Evolutionary conservation across 2,888 invertebrate species (phyloP).

Genomic region (Dicyrtoma fusca): DNA sequence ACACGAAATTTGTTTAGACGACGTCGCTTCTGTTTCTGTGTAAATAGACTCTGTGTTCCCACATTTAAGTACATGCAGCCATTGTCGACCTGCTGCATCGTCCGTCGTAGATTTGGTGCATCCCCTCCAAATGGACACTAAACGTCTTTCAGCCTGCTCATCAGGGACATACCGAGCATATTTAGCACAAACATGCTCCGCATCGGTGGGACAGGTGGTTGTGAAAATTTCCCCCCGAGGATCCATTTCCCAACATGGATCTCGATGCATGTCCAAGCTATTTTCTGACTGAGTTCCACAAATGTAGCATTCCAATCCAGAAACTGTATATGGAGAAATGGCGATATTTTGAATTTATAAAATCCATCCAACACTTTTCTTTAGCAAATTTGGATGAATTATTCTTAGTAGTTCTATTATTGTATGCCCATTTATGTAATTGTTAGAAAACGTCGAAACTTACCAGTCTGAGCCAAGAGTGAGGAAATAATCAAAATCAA

Average conservation of each 20-base stretch:
- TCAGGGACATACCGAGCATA: no score
- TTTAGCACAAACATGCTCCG: constrained; percentile 2
- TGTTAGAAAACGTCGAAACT: no score
- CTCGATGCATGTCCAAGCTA: neutral
- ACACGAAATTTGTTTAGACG: no score
- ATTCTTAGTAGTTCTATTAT: no score
- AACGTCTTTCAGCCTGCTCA: neutral
- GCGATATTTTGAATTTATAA: no score
- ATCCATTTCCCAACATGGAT: constrained; percentile 21
- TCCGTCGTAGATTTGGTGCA: neutral
- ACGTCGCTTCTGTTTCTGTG: no score
- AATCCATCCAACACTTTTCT: no score
- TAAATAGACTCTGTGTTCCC: neutral
- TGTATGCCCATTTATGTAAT: no score
- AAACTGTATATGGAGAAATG: neutral
- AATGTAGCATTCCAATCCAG: constrained; percentile 11
- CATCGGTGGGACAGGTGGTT: neutral
- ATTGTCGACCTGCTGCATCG: neutral
- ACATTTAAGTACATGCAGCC: constrained; percentile 13
- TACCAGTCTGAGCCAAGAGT: no score
- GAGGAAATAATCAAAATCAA: no score
- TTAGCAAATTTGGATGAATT: no score
- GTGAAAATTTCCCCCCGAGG: neutral
- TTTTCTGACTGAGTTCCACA: constrained; percentile 8
- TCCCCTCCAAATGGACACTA: neutral